phyloP scores from a whole-genome alignment of 2,113 vertebrate species.

The Gopherus flavomarginatus region DNA sequence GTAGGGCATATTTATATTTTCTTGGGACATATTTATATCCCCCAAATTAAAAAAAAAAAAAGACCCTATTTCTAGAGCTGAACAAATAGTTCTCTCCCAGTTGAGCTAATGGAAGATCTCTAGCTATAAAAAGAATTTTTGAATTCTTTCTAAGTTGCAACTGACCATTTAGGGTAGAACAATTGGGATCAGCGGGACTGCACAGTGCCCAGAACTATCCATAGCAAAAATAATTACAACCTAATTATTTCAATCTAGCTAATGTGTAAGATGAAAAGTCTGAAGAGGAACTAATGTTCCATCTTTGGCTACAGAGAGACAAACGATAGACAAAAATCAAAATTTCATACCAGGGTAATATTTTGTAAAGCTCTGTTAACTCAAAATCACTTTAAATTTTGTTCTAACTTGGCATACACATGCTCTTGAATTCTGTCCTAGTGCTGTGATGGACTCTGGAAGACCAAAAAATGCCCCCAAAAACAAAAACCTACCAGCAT shows the following conservation, averaged over 20 bases:
- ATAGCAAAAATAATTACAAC: background rate
- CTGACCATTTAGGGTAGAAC: rapidly evolving
- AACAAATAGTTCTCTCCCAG: background rate
- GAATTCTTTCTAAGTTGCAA: background rate
- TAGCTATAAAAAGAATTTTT: background rate
- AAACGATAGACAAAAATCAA: conserved; percentile 8
- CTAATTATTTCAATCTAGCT: background rate
- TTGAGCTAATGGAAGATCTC: background rate
- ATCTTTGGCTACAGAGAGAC: background rate
- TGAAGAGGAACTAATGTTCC: background rate
- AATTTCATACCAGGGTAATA: background rate
- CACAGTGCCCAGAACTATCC: background rate
- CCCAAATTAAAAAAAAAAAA: background rate
- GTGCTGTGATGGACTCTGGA: conserved; percentile 45
- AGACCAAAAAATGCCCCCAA: background rate
- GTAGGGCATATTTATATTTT: background rate
- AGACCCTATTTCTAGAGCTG: background rate
- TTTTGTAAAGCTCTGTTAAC: background rate
- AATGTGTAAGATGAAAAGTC: background rate
- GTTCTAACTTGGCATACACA: conserved; percentile 61
- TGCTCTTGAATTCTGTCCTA: conserved; percentile 41
- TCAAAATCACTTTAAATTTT: conserved; percentile 57
- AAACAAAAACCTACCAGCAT: conserved; percentile 21
- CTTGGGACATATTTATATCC: background rate
- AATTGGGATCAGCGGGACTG: background rate